Evolutionary conservation across 2,113 vertebrate species (phyloP).

Genomic region (Petrocephalus microphthalmus): DNA sequence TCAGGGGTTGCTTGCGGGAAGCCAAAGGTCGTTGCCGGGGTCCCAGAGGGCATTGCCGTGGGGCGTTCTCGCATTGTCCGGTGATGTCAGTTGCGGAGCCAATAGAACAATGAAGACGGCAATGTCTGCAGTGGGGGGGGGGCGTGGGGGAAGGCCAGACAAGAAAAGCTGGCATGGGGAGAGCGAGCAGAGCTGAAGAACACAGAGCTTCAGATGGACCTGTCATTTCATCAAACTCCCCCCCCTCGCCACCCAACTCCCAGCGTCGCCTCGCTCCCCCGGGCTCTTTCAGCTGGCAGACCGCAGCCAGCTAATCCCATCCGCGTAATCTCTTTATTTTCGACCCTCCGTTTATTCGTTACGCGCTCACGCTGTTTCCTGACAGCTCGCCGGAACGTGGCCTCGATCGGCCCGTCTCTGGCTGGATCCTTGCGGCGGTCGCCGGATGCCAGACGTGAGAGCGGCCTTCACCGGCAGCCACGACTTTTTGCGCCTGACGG

Average conservation of each 20-base stretch:
- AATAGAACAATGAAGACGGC: slow-evolving; percentile 82
- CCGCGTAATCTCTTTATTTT: slow-evolving; percentile 72
- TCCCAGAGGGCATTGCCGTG: slow-evolving; percentile 81
- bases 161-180: slow-evolving; percentile 63
- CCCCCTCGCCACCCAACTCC: slow-evolving; percentile 49
- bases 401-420: not conserved
- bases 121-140: slow-evolving; percentile 56
- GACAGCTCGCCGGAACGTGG: not conserved
- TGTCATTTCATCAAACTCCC: slow-evolving; percentile 76
- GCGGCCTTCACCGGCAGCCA: not conserved
- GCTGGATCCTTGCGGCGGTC: not conserved
- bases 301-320: slow-evolving; percentile 62
- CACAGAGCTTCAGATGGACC: slow-evolving; percentile 80
- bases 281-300: slow-evolving; percentile 59
- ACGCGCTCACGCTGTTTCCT: not conserved
- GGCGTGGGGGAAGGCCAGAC: slow-evolving; percentile 31
- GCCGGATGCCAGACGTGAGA: not conserved
- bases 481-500: not conserved
- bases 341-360: slow-evolving; percentile 50
- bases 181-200: slow-evolving; percentile 63
- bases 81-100: slow-evolving; percentile 78
- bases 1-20: slow-evolving; percentile 82
- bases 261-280: slow-evolving; percentile 64
- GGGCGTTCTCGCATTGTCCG: slow-evolving; percentile 93
- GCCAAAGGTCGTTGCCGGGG: slow-evolving; percentile 86